Evolutionary conservation across 1,140 invertebrate species (phyloP).

Genomic region (Eumeta japonica): DNA sequence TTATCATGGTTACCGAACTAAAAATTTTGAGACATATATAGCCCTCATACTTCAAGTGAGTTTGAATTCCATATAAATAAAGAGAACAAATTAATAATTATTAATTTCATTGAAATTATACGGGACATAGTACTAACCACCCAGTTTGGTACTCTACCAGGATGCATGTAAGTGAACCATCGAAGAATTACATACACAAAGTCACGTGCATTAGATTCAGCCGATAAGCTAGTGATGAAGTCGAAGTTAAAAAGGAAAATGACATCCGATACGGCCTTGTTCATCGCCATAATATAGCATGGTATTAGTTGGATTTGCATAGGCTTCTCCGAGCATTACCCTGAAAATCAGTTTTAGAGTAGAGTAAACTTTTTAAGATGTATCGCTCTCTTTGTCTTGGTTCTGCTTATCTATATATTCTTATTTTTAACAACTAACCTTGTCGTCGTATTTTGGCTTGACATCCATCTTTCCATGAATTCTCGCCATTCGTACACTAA

Average conservation of each 20-base stretch:
- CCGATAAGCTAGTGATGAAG: constrained; percentile 56
- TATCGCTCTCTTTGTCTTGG: no score
- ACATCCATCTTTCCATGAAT: constrained; percentile 59
- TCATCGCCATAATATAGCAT: constrained; percentile 63
- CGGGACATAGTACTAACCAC: constrained; percentile 60
- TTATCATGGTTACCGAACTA: constrained; percentile 72
- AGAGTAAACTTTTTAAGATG: no score
- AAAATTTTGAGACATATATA: no score
- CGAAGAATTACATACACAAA: constrained; percentile 52
- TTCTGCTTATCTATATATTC: no score
- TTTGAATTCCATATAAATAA: no score
- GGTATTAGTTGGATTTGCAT: constrained; percentile 58
- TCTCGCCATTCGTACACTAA: constrained; percentile 64
- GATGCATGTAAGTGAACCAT: constrained; percentile 59
- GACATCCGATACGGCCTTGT: constrained; percentile 47
- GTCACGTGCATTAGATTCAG: constrained; percentile 39
- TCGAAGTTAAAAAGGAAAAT: constrained; percentile 74
- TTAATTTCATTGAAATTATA: no score
- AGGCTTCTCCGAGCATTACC: constrained; percentile 69
- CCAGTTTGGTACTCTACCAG: constrained; percentile 58
- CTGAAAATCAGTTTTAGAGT: no score
- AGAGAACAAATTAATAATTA: no score
- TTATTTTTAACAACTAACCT: no score
- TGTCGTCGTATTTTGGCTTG: constrained; percentile 38
- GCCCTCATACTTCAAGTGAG: no score